Percentiles rank a stretch among this genome's conserved stretches.
phyloP scores from a whole-genome alignment of 2,797 vertebrate species.

The Parambassis ranga region DNA sequence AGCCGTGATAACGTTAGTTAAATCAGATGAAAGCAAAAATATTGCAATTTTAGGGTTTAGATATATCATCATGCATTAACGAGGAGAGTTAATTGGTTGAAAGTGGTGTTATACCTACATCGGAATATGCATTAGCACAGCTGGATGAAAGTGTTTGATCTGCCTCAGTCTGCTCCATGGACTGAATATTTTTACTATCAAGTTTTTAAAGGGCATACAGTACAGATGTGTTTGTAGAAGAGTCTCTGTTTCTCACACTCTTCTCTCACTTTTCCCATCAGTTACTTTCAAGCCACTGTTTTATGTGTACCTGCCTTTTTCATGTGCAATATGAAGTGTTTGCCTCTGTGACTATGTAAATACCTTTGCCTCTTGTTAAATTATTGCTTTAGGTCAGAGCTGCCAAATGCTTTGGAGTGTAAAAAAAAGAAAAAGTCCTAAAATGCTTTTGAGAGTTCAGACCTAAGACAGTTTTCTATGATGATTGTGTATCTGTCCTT shows the following conservation, averaged over 20 bases:
- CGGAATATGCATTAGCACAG: conserved; percentile 23
- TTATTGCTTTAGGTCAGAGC: conserved; percentile 65
- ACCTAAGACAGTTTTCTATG: conserved; percentile 55
- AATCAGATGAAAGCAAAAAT: conserved; percentile 34
- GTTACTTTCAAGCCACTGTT: conserved; percentile 51
- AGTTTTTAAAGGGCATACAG: conserved; percentile 56
- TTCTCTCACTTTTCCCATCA: conserved; percentile 27
- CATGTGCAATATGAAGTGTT: conserved; percentile 78
- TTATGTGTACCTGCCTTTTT: conserved; percentile 73
- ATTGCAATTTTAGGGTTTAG: conserved; percentile 23
- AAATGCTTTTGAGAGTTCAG: conserved; percentile 50
- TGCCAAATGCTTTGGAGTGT: conserved; percentile 59
- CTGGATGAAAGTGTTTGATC: conserved; percentile 24
- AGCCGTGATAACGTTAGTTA: conserved; percentile 6
- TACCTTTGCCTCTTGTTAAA: conserved; percentile 74
- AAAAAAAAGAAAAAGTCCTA: conserved; percentile 18
- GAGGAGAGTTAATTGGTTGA: conserved; percentile 27
- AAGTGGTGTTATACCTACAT: conserved; percentile 7
- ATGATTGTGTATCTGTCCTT: conserved; percentile 59
- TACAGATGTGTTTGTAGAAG: conserved; percentile 42
- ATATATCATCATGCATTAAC: conserved; percentile 7
- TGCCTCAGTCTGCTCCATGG: conserved; percentile 43
- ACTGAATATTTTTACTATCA: conserved; percentile 42
- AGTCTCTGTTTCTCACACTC: conserved; percentile 23
- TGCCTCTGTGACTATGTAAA: conserved; percentile 74